Evolutionary conservation across 2,888 invertebrate genomes (phyloP), one percentile per base, ranked within the genome.

Genomic region (Stenolophus ochropezus): DNA sequence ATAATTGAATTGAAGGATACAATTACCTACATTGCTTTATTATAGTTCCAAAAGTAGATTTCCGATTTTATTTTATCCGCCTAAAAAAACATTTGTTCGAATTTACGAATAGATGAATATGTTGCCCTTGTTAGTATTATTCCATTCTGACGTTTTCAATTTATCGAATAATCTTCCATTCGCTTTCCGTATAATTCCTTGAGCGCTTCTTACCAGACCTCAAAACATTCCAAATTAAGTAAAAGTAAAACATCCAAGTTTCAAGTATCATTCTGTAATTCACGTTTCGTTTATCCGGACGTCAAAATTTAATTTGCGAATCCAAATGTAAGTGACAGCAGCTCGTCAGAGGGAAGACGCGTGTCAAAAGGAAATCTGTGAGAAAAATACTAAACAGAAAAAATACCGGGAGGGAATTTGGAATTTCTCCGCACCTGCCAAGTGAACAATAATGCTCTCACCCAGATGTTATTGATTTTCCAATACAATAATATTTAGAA

Each of bases 301-400:
- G 56, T 21, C 56, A 56, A 21, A 56, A 56, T 56, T 56, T 56
- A 56, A 56, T 56, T 56, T 56, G 56, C 56, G 56, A 56, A 8
- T 56, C 56, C 56, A 21, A 56, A 56, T 56, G 11, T 56, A 56
- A 27, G 25, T 65, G 65, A 65, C 65, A 65, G 65, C 21, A 65
- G 21, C 65, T 65, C 65, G 65, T 27, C 65, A 65, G 23, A n/a
- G 27, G 27, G 14, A 65, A 33, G 23, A 56, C 27, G 23, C 27
- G 25, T 27, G 33, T 65, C 65, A 65, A 65, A 65, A 65, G n/a
- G 27, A 27, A 65, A 65, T 25, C 33, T 25, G 33, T 14, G 65
- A 33, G 65, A 33, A 33, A 65, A 65, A 65, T 65, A 65, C 65
- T 25, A 65, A 65, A 27, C 65, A 65, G 27, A 65, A 65, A 65